Percentiles rank a stretch among this genome's conserved stretches.
These are phyloP conservation scores for Sialis lutaria DNA, from an alignment of 2,888 invertebrate genomes.

Conservation along the genomic window DNA sequence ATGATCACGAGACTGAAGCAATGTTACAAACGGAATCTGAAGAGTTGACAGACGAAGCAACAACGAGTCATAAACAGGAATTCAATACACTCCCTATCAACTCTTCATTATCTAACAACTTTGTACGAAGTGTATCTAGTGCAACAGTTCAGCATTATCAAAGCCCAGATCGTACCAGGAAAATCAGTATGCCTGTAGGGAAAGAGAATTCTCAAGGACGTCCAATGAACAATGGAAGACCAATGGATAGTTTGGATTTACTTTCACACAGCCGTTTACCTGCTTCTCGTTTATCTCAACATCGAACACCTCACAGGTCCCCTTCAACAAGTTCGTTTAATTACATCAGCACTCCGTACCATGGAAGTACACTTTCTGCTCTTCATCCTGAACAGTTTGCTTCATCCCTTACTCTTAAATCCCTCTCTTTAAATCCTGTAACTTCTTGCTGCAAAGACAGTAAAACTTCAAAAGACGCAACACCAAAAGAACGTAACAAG, in stretches of 20 bases:
- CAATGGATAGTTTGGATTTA: conserved; percentile 17
- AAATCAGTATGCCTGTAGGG: conserved; percentile 38
- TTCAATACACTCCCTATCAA: conserved; percentile 15
- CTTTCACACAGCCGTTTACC: conserved; percentile 17
- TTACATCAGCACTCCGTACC: conserved; percentile 71
- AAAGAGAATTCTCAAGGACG: conserved; percentile 10
- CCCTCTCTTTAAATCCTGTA: conserved; percentile 35
- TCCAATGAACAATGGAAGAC: conserved; percentile 13
- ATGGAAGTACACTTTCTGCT: conserved; percentile 63
- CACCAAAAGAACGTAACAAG: conserved; percentile 29
- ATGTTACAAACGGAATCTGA: conserved; percentile 15
- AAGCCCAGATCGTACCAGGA: conserved; percentile 30
- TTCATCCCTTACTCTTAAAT: conserved; percentile 58
- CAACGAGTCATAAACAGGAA: conserved; percentile 10
- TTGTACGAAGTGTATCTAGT: conserved; percentile 53
- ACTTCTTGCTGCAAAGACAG: conserved; percentile 26
- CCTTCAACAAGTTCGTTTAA: conserved; percentile 70
- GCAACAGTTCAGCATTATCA: conserved; percentile 41
- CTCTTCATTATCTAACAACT: conserved; percentile 18
- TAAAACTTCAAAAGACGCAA: conserved; percentile 21
- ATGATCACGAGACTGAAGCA: conserved; percentile 11
- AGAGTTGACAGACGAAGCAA: conserved; percentile 22
- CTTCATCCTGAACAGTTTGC: conserved; percentile 62
- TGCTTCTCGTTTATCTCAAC: conserved; percentile 17
- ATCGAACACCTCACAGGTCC: conserved; percentile 42